Percentiles rank a stretch among this genome's conserved stretches.
Conservation (phyloP, 2,797 vertebrate genomes). For the Chanos chanos region DNA sequence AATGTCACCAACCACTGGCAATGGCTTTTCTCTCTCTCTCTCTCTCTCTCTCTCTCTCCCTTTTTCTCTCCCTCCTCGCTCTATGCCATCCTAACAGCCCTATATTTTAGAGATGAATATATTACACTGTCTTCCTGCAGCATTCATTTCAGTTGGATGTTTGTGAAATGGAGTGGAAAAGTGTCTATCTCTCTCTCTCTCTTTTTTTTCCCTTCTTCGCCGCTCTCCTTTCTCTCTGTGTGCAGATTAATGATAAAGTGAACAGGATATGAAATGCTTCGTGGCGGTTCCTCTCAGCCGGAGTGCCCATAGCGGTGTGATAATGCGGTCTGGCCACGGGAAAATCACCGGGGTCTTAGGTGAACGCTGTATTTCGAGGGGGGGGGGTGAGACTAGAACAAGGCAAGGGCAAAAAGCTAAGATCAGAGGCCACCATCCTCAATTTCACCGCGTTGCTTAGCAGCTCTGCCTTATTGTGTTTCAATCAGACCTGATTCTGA, state of each 20-base stretch:
- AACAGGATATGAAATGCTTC: constrained; percentile 54
- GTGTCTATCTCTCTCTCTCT: constrained; percentile 52
- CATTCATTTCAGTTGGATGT: constrained; percentile 65
- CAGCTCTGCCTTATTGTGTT: constrained; percentile 36
- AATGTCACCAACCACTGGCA: constrained; percentile 59
- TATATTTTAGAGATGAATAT: constrained; percentile 60
- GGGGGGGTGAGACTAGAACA: constrained; percentile 26
- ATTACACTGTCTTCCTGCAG: constrained; percentile 49
- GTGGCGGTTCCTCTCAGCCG: constrained; percentile 40
- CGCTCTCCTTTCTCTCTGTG: constrained; percentile 1
- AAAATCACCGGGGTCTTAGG: constrained; percentile 52
- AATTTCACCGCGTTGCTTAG: constrained; percentile 33
- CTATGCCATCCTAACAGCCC: constrained; percentile 38
- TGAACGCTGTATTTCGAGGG: constrained; percentile 33
- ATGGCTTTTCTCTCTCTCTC: constrained; percentile 46
- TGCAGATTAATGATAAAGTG: constrained; percentile 61
- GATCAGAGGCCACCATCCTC: constrained; percentile 34
- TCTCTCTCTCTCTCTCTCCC: constrained; percentile 53
- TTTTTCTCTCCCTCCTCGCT: constrained; percentile 53
- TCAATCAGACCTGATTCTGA: constrained; percentile 45
- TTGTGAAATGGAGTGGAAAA: constrained; percentile 73
- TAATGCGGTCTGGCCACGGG: constrained; percentile 52
- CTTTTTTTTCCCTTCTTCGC: constrained; percentile 33
- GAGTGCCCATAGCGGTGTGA: constrained; percentile 42
- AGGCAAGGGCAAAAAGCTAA: constrained; percentile 31